Percentiles rank a stretch among this genome's conserved stretches.
phyloP scores from a whole-genome alignment of 2,888 invertebrate species.

The Philonicus albiceps region DNA sequence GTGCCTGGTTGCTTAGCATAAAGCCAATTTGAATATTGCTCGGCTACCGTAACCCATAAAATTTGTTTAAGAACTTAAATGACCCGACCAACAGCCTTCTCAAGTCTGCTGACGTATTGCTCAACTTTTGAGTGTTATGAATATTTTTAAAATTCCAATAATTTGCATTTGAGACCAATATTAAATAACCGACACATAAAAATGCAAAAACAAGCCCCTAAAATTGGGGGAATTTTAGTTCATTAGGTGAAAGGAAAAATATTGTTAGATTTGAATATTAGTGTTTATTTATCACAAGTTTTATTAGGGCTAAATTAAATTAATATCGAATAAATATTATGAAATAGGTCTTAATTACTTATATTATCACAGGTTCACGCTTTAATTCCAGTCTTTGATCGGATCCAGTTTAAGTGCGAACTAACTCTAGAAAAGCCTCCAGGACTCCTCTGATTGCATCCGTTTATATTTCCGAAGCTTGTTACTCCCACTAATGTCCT shows the following conservation, averaged over 20 bases:
- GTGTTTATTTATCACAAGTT: background rate
- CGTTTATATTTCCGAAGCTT: constrained; percentile 60
- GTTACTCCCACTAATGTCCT: constrained; percentile 59
- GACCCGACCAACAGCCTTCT: background rate
- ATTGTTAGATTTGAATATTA: background rate
- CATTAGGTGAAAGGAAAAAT: background rate
- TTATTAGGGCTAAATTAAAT: background rate
- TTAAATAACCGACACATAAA: background rate
- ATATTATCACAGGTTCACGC: constrained; percentile 24
- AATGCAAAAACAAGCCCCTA: background rate
- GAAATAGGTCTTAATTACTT: background rate
- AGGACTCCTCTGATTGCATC: constrained; percentile 59
- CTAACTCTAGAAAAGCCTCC: constrained; percentile 61
- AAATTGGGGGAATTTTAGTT: background rate
- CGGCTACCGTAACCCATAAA: background rate
- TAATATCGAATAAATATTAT: background rate
- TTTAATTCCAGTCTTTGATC: constrained; percentile 55
- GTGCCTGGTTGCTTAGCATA: background rate
- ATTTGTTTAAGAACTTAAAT: background rate
- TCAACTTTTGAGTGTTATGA: background rate
- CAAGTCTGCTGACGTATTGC: background rate
- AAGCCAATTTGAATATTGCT: background rate
- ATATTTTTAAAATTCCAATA: background rate
- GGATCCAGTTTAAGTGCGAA: constrained; percentile 60
- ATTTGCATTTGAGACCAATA: background rate